A percentile compares a stretch with the other conserved stretches of the same genome.
Evolutionary conservation across 2,888 invertebrate species (phyloP).

Genomic region (Timema podura): DNA sequence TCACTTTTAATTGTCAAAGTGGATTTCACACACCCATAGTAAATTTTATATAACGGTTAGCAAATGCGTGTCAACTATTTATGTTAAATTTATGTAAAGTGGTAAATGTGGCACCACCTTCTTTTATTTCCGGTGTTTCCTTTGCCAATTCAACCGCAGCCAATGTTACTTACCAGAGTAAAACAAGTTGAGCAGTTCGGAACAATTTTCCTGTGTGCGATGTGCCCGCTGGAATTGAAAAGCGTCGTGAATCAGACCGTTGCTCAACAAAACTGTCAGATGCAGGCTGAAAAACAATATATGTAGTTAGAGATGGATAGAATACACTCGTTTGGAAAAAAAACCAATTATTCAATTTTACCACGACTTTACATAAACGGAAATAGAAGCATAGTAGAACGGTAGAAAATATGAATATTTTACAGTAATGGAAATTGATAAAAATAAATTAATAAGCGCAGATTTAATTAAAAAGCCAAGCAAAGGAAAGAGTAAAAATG

Average conservation of each 20-base stretch:
- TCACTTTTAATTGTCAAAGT: too few relatives aligned
- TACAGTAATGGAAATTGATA: too few relatives aligned
- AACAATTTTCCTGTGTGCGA: slow-evolving; percentile 47
- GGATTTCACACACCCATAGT: slow-evolving; percentile 15
- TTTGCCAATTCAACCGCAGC: too few relatives aligned
- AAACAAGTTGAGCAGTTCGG: slow-evolving; percentile 55
- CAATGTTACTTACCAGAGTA: slow-evolving; percentile 52
- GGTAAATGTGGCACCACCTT: too few relatives aligned
- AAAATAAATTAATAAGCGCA: too few relatives aligned
- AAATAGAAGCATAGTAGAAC: slow-evolving; percentile 1
- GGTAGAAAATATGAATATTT: background rate
- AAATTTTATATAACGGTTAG: background rate
- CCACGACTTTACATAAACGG: background rate
- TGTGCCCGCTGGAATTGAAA: slow-evolving; percentile 59
- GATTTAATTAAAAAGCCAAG: too few relatives aligned
- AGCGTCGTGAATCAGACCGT: slow-evolving; percentile 62
- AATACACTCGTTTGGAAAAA: background rate
- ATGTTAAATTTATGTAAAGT: too few relatives aligned
- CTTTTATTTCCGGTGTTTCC: too few relatives aligned
- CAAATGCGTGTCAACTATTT: too few relatives aligned
- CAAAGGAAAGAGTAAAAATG: too few relatives aligned
- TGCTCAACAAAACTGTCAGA: slow-evolving; percentile 59
- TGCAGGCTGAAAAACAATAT: slow-evolving; percentile 42
- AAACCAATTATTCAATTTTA: background rate
- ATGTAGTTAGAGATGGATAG: slow-evolving; percentile 11